Evolutionary conservation across 2,888 invertebrate genomes (phyloP), one percentile per base, ranked within the genome.

Genomic region (Mimas tiliae): DNA sequence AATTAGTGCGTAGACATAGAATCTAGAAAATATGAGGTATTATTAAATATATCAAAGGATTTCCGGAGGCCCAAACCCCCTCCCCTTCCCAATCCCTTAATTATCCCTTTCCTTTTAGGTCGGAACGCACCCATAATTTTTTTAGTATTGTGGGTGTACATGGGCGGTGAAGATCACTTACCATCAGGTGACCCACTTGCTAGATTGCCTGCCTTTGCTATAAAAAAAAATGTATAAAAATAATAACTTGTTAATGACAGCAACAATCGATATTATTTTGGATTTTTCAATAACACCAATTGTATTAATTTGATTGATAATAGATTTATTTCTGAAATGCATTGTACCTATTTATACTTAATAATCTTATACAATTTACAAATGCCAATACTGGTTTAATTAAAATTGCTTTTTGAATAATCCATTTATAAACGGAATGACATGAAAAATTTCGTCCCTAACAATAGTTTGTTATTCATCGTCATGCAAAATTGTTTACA

Each of bases 341-440:
- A 48, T n/a, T n/a, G 1, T 7, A n/a, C 14, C 1, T 14, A 48
- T 14, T n/a, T 48, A n/a, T 11, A 48, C 6, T 48, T 14, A 48
- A 48, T 48, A 14, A 45, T 45, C 1, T 14, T 2, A 45, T 12
- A 45, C 6, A 12, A 45, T 14, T 42, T 45, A 14, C 14, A 45
- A 45, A 45, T 45, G 14, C 11, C 12, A 12, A 45, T 45, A 38
- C 47, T 47, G 48, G 16, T 48, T 16, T 16, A 48, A 48, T 48
- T 48, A 48, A 38, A 38, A 38, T 58, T 38, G 42, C 38, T 42
- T 55, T 58, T 19, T 34, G 19, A 38, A 58, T 58, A 58, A 38
- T 58, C 58, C 58, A 58, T 58, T 58, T 58, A 58, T 38, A 42
- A 72, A 63, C 52, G 65, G 70, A 74, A 75, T 77, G 77, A 76